Conservation (phyloP, 2,113 vertebrate species). For the Bubalus kerabau region DNA sequence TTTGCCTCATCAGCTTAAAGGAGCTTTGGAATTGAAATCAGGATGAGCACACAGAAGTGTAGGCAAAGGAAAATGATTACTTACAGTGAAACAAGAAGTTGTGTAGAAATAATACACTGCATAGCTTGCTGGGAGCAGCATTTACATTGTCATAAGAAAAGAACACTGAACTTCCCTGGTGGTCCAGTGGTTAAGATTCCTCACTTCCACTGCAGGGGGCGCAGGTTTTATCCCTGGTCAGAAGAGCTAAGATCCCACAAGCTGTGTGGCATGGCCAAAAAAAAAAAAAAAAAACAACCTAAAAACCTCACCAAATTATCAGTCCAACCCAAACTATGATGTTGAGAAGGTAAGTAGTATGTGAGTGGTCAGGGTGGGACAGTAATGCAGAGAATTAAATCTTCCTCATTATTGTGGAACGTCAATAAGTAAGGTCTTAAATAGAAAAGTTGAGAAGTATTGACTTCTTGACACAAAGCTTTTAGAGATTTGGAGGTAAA, state of each 20-base stretch:
- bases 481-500: background rate
- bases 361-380: background rate
- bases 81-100: background rate
- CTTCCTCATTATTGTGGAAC: background rate
- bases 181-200: background rate
- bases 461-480: background rate
- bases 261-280: background rate
- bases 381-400: background rate
- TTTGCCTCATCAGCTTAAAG: background rate
- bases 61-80: background rate
- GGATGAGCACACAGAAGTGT: background rate
- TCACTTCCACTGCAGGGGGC: background rate
- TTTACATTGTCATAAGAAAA: background rate
- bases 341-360: background rate
- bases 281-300: background rate
- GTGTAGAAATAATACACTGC: background rate
- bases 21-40: background rate
- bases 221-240: background rate
- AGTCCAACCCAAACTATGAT: background rate
- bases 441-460: background rate
- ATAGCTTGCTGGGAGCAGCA: background rate
- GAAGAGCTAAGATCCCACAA: background rate
- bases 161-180: background rate
- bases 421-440: background rate
- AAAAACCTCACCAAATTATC: background rate